Percentiles rank a stretch among this genome's conserved stretches.
These are phyloP conservation scores for Littorina saxatilis DNA, from an alignment of 1,140 invertebrate species.

Conservation along the genomic window DNA sequence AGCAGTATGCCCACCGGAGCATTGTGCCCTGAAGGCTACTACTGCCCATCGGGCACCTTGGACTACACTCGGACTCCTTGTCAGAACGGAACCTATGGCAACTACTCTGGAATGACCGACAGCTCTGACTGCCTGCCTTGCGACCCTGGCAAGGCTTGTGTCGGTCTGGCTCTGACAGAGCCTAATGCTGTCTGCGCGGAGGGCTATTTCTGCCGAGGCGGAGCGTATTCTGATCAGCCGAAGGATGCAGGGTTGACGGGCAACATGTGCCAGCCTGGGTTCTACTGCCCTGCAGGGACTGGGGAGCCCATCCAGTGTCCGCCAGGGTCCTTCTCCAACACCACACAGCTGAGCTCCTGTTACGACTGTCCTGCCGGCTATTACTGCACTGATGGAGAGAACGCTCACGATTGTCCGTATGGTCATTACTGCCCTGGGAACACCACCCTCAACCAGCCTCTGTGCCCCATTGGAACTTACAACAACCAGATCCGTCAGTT, in stretches of 20 bases:
- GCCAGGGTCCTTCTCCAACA: slow-evolving; percentile 67
- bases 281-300: slow-evolving; percentile 69
- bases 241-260: slow-evolving; percentile 69
- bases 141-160: slow-evolving; percentile 67
- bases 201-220: slow-evolving; percentile 68
- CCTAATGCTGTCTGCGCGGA: slow-evolving; percentile 68
- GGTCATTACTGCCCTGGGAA: slow-evolving; percentile 72
- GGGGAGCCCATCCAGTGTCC: slow-evolving; percentile 62
- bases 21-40: slow-evolving; percentile 70
- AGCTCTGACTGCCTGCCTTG: slow-evolving; percentile 64
- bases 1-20: slow-evolving; percentile 55
- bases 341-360: slow-evolving; percentile 61
- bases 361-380: slow-evolving; percentile 69
- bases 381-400: slow-evolving; percentile 68
- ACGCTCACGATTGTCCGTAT: slow-evolving; percentile 60
- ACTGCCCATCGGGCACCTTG: slow-evolving; percentile 67
- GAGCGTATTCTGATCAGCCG: slow-evolving; percentile 65
- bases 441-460: slow-evolving; percentile 62
- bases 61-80: slow-evolving; percentile 63
- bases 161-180: slow-evolving; percentile 59
- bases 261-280: slow-evolving; percentile 59
- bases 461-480: slow-evolving; percentile 71
- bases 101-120: slow-evolving; percentile 51
- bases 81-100: slow-evolving; percentile 70
- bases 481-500: slow-evolving; percentile 66